phyloP scores from a whole-genome alignment of 2,888 invertebrate genomes.

The Melikaiella ostensackeni region DNA sequence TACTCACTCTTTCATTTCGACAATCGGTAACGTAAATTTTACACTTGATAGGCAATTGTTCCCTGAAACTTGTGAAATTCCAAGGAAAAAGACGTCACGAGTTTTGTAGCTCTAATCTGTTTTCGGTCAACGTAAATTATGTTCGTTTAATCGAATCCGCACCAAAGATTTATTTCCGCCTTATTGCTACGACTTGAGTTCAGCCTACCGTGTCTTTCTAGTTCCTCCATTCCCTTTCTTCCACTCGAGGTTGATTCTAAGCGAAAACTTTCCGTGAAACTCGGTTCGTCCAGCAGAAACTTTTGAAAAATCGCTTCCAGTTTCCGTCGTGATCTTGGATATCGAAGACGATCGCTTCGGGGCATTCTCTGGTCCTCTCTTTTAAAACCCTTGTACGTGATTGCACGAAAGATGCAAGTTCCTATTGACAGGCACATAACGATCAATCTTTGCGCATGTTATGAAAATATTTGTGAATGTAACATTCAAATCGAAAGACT shows the following conservation, averaged over 20 bases:
- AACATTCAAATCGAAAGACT: neutral
- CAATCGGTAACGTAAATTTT: constrained; percentile 26
- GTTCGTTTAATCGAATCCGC: constrained; percentile 73
- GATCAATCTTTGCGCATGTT: neutral
- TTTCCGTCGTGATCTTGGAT: constrained; percentile 59
- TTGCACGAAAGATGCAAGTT: constrained; percentile 14
- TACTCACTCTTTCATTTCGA: constrained; percentile 26
- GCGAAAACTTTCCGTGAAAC: constrained; percentile 55
- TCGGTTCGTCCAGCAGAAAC: constrained; percentile 57
- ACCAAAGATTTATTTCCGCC: constrained; percentile 70
- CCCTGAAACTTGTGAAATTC: constrained; percentile 27
- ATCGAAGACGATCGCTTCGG: constrained; percentile 46
- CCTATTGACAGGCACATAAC: constrained; percentile 20
- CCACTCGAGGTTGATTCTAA: constrained; percentile 41
- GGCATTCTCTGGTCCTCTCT: constrained; percentile 32
- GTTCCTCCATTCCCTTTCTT: constrained; percentile 45
- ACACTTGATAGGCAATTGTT: constrained; percentile 38
- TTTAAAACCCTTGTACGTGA: constrained; percentile 33
- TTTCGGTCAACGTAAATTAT: constrained; percentile 65
- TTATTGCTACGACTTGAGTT: constrained; percentile 69
- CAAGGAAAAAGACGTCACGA: constrained; percentile 11
- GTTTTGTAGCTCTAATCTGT: constrained; percentile 19
- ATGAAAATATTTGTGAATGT: constrained; percentile 19
- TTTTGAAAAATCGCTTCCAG: constrained; percentile 67
- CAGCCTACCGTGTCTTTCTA: constrained; percentile 50